Evolutionary conservation across 2,113 vertebrate species (phyloP), one percentile per base, ranked within the genome.

Genomic region (Numida meleagris): DNA sequence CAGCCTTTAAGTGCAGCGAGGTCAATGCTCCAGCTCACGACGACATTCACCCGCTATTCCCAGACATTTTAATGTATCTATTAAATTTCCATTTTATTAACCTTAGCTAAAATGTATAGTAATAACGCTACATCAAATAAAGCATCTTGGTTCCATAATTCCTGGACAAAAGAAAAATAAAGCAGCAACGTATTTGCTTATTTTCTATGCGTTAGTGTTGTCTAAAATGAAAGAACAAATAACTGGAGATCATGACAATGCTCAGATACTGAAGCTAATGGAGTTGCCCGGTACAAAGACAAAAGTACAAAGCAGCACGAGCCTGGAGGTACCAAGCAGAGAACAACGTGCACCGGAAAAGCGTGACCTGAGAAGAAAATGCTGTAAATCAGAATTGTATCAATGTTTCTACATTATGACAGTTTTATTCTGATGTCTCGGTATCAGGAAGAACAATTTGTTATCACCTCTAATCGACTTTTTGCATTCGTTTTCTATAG

Each of bases 1-100:
- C 86, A 95, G 93, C 86, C 93, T 95, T 74, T 97, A 93, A 98
- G 89, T 97, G 96, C 95, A 96, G 40, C 42, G n/a, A 93, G 93
- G 97, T 98, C 96, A 96, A 36, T 78, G 91, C 84, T 94, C 90
- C 93, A 79, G 87, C 89, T 89, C 89, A n/a, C 33, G 12, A 73
- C 89, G 17, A 76, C 27, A 19, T 90, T 96, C 43, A 92, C 86
- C 77, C 80, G 12, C 94, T 43, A 89, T 84, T 84, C 78, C 96
- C 92, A 95, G 97, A 93, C 95, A 80, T 96, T 97, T 97, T 97
- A 97, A 97, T 97, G 78, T 86, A 96, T 96, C 96, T 95, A 94
- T 96, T 98, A 88, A 91, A 97, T 96, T 97, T 95, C 96, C 78
- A 43, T 94, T 97, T 97, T 96, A 97, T 97, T 97, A 98, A 96